Base-by-base conservation (phyloP, 2,888 invertebrate genomes). In the Colostygia pectinataria region DNA sequence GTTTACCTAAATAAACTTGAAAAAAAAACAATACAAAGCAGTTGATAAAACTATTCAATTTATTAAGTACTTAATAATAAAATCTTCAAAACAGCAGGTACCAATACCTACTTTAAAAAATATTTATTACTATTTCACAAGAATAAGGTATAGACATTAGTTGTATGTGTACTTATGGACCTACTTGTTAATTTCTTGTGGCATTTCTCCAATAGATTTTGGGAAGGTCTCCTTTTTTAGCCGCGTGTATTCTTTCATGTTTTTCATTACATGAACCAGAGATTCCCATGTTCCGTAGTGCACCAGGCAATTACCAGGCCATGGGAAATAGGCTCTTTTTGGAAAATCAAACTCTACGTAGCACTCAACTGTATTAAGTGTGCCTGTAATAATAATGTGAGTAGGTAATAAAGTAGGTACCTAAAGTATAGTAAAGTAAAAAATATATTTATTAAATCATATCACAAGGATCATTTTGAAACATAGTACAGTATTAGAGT, bases 231-330 rank as follows among this genome's bases (percentile, higher is more conserved):
- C 59, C 5, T 61, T 57, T 52, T 74, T 77, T 36, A 74, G 24
- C 8, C 61, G 55, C 5, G 47, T 46, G 39, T 71, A 74, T 2
- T 73, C 53, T 41, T 62, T 62, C 7, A 66, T 63, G 20, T 72
- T 71, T 7, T 64, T 50, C 32, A 81, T 34, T 23, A 73, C 79
- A 25, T 75, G 57, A 0, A 82, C 71, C 6, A 80, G 45, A 0
- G 80, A 80, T 8, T 68, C 68, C 82, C 80, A 82, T 0, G 83
- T 82, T 5, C 82, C 82, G 33, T 67, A 75, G 42, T 82, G 77
- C 2, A 79, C 50, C 1, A 82, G 18, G 12, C 68, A 64, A 28
- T 71, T 70, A 29, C 65, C 61, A 3, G 63, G 59, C 2, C 75
- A 71, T 3, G 77, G 77, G 4, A 73, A 51, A 37, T 74, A 74